Conservation (phyloP, 2,888 invertebrate species). For the Dilophus febrilis region DNA sequence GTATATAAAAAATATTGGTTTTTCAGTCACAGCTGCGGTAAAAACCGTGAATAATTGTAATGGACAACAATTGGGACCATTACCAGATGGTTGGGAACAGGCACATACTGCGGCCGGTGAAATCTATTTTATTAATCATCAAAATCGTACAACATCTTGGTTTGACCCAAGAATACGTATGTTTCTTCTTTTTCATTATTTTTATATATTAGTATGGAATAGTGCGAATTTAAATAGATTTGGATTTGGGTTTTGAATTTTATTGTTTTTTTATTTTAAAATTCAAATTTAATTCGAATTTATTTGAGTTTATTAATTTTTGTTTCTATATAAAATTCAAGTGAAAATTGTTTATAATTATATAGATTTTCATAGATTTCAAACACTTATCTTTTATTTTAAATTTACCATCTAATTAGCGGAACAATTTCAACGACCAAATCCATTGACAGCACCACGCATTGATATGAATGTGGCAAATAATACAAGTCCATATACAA, state of each 20-base stretch:
- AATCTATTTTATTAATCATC: slow-evolving; percentile 65
- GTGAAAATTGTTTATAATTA: slow-evolving; percentile 6
- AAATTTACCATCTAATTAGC: no score
- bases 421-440: slow-evolving; percentile 34
- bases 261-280: no score
- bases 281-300: no score
- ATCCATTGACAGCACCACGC: slow-evolving; percentile 14
- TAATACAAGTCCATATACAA: not conserved
- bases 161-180: slow-evolving; percentile 96
- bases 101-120: slow-evolving; percentile 83
- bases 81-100: slow-evolving; percentile 87
- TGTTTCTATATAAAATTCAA: not conserved
- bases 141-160: slow-evolving; percentile 90
- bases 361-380: slow-evolving; percentile 22
- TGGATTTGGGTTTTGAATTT: no score
- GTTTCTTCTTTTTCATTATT: no score
- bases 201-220: no score
- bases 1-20: no score
- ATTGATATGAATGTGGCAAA: slow-evolving; percentile 6
- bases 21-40: no score
- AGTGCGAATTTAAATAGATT: no score
- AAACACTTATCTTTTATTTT: no score
- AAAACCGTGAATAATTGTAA: no score
- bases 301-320: not conserved
- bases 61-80: slow-evolving; percentile 44